Percentiles rank a stretch among this genome's conserved stretches.
Conservation (phyloP, 1,140 invertebrate species). For the Diachasmimorpha longicaudata region DNA sequence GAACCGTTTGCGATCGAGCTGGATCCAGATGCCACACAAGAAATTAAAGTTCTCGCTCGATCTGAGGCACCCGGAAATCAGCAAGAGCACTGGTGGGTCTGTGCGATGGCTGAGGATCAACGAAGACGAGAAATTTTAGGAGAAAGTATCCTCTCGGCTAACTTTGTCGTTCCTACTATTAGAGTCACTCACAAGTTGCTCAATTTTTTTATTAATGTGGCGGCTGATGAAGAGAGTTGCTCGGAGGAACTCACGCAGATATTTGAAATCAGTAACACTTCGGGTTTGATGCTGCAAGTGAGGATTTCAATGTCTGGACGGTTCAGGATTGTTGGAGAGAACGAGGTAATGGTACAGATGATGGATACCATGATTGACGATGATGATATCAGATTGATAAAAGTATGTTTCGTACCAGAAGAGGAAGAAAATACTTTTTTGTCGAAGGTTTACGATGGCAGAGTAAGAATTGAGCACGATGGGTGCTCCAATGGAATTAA, state of each 20-base stretch:
- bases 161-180: constrained; percentile 40
- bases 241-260: constrained; percentile 34
- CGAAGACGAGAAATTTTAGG: constrained; percentile 42
- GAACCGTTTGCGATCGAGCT: constrained; percentile 32
- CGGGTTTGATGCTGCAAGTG: constrained; percentile 35
- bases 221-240: constrained; percentile 11
- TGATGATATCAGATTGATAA: constrained; percentile 17
- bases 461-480: constrained; percentile 40
- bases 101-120: constrained; percentile 28
- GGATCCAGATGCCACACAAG: constrained; percentile 3
- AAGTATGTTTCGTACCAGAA: constrained; percentile 34
- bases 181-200: constrained; percentile 41
- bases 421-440: constrained; percentile 12
- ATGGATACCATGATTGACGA: constrained; percentile 32
- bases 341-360: constrained; percentile 16
- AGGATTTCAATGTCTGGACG: constrained; percentile 24
- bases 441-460: constrained; percentile 29
- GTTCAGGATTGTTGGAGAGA: constrained; percentile 36
- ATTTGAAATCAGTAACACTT: constrained; percentile 41
- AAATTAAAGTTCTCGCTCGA: not conserved
- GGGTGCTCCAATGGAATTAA: constrained; percentile 43
- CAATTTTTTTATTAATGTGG: constrained; percentile 37
- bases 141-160: constrained; percentile 37
- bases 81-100: constrained; percentile 45
- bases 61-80: constrained; percentile 36